Evolutionary conservation across 1,140 invertebrate genomes (phyloP), one percentile per base, ranked within the genome.

Genomic region (Drosophila aff.): DNA sequence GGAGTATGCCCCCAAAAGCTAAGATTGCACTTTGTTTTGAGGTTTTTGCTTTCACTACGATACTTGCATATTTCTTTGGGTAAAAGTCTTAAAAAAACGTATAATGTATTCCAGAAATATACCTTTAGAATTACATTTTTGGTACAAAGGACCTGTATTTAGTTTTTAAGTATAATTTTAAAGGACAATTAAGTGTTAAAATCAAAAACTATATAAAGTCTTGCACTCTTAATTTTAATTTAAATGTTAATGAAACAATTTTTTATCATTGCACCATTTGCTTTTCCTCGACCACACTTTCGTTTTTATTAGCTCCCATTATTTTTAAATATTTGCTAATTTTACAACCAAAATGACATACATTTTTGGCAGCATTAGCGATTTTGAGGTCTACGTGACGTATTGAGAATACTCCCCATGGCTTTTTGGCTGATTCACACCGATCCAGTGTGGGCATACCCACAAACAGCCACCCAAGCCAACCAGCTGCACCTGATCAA

Each of bases 321-420:
- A 11, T 16, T 63, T 69, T 58, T 8, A 21, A 52, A 61, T 41
- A 58, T 61, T 59, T 50, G 43, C 46, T 47, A 11, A 23, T 31
- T 2, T 4, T 21, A 33, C 16, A 33, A 3, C 0, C 9, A 18
- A 60, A 62, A 44, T 67, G 43, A 64, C 79, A 81, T 73, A 53
- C 41, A 57, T 60, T 46, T 72, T 65, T 72, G 63, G 44, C 46
- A 38, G 21, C 44, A 49, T 55, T 57, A 21, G 36, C 40, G 49
- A 40, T 57, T 43, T 26, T 46, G 26, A 5, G 60, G 46, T 83
- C 83, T 87, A 87, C 84, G 84, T 87, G 83, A 89, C 84, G 80
- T 81, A 81, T 80, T 33, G 79, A 72, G 67, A 87, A 79, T 83
- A 83, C 65, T 75, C 76, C 67, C 52, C 59, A 49, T 26, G 23